Evolutionary conservation across 2,797 vertebrate species (phyloP).

Genomic region (Pelobates cultripes): DNA sequence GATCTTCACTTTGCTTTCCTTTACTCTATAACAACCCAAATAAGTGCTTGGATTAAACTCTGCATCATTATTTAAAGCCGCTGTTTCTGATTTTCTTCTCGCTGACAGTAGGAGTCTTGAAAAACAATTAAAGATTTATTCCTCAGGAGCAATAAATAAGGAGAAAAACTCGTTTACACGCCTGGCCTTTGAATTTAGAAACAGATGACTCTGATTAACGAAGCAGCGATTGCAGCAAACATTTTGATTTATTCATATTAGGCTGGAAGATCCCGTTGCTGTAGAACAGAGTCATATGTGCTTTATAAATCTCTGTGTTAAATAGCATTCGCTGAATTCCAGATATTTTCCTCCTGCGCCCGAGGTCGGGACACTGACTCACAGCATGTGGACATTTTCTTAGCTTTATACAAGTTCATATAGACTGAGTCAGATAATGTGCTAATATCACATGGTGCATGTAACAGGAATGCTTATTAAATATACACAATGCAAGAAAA

Average conservation of each 20-base stretch:
- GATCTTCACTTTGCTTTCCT: background rate
- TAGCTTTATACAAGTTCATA: too few species aligned
- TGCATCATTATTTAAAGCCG: constrained; percentile 25
- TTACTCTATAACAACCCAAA: background rate
- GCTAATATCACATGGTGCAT: too few species aligned
- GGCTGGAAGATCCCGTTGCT: constrained; percentile 39
- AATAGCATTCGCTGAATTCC: too few species aligned
- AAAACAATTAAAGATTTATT: constrained; percentile 54
- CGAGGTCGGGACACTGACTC: too few species aligned
- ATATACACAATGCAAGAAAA: too few species aligned
- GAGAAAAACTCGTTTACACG: constrained; percentile 24
- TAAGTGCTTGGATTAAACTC: constrained; percentile 5
- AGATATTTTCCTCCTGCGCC: too few species aligned
- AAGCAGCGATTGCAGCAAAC: constrained; percentile 27
- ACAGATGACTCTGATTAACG: constrained; percentile 44
- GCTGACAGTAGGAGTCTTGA: constrained; percentile 33
- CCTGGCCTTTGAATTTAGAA: constrained; percentile 39
- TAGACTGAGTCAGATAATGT: too few species aligned
- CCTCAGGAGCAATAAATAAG: constrained; percentile 40
- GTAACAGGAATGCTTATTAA: too few species aligned
- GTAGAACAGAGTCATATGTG: background rate
- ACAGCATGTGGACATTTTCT: too few species aligned
- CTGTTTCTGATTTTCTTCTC: constrained; percentile 11
- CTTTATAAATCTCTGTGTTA: too few species aligned
- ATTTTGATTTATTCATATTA: constrained; percentile 47